These are phyloP conservation scores for Malthinus seriepunctatus DNA, from an alignment of 2,888 invertebrate species.

Conservation along the genomic window DNA sequence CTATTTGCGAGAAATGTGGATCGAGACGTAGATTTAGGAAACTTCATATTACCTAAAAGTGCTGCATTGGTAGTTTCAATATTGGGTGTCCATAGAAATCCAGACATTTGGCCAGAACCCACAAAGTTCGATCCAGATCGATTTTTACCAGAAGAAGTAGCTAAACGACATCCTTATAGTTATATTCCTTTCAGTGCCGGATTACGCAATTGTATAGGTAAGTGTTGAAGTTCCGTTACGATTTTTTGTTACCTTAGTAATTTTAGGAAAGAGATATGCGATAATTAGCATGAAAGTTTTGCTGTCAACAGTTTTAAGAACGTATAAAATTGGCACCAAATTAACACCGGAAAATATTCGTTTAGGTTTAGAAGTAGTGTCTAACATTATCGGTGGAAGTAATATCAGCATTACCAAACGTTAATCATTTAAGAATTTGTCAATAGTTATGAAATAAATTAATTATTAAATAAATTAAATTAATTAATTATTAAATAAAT, in stretches of 20 bases:
- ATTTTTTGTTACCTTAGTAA: no score
- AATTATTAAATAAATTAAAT: no score
- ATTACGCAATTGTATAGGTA: constrained; percentile 58
- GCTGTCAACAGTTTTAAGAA: constrained; percentile 45
- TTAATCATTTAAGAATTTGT: no score
- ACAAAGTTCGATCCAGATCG: constrained; percentile 63
- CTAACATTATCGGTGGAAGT: constrained; percentile 41
- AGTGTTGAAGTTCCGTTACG: not conserved
- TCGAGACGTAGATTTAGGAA: constrained; percentile 39
- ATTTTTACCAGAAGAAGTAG: constrained; percentile 59
- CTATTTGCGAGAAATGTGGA: constrained; percentile 39
- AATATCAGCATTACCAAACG: constrained; percentile 33
- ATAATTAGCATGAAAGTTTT: constrained; percentile 11
- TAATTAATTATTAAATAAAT: no score
- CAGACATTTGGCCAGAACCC: constrained; percentile 61
- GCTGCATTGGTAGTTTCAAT: constrained; percentile 52
- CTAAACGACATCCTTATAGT: constrained; percentile 55
- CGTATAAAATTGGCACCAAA: constrained; percentile 38
- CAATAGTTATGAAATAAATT: no score
- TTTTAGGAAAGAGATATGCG: constrained; percentile 11
- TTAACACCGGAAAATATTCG: constrained; percentile 39
- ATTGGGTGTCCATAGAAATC: constrained; percentile 57
- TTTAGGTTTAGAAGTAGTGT: constrained; percentile 38
- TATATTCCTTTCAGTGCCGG: constrained; percentile 59
- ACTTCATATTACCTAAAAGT: constrained; percentile 9